Evolutionary conservation across 2,797 vertebrate genomes (phyloP).

Genomic region (Melanotaenia maccullochi): DNA sequence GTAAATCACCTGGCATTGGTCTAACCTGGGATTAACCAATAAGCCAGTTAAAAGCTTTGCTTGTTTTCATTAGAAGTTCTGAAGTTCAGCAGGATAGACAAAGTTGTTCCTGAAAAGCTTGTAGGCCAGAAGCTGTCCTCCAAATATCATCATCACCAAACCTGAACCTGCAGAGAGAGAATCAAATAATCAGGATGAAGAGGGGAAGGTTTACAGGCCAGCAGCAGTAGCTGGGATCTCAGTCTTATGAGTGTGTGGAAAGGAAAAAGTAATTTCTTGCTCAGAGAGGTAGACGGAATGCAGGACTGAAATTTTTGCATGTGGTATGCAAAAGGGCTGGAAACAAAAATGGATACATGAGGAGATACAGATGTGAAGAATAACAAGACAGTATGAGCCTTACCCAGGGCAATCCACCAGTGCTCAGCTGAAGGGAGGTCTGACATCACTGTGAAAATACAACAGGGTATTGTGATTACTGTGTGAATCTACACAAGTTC

Average conservation of each 20-base stretch:
- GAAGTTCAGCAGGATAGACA: slow-evolving; percentile 86
- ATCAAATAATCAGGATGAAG: slow-evolving; percentile 11
- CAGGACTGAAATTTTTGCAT: not conserved
- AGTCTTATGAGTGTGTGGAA: not conserved
- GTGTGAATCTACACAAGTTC: not conserved
- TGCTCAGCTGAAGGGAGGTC: slow-evolving; percentile 88
- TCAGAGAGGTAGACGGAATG: not conserved
- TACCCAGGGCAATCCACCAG: slow-evolving; percentile 92
- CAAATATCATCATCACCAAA: slow-evolving; percentile 90
- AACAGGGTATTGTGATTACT: slow-evolving; percentile 7
- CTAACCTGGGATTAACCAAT: slow-evolving; percentile 43
- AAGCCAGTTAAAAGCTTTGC: slow-evolving; percentile 58
- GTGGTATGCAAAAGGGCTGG: slow-evolving; percentile 3
- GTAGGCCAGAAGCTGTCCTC: slow-evolving; percentile 89
- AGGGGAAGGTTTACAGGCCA: not conserved
- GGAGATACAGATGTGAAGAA: not conserved
- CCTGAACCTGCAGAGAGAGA: slow-evolving; percentile 82
- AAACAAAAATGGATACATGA: slow-evolving; percentile 2
- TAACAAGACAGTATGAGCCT: slow-evolving; percentile 29
- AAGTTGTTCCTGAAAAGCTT: slow-evolving; percentile 91
- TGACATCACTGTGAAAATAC: slow-evolving; percentile 84
- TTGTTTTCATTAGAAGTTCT: slow-evolving; percentile 76
- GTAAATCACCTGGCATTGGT: slow-evolving; percentile 11
- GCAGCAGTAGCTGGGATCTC: not conserved
- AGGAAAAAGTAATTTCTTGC: not conserved